Base-by-base conservation (phyloP, 1,140 invertebrate genomes). In the Gryon sp. region DNA sequence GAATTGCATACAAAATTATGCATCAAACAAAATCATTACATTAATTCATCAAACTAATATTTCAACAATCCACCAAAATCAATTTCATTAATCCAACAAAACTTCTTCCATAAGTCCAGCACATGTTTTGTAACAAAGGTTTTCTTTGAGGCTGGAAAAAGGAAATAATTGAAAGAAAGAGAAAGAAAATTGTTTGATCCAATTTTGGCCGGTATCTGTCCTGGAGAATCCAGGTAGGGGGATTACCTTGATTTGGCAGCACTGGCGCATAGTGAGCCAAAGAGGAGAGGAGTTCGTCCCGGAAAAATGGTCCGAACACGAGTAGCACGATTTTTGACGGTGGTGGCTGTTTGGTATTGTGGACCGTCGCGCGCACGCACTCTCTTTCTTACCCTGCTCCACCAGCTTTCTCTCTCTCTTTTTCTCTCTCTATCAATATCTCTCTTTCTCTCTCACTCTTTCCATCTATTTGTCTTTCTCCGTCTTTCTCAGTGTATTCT, bases 241-340 rank as follows among this genome's bases (percentile, higher is more conserved):
- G 45, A 66, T 59, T 55, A n/a, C 45, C 36, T 34, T 15, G 22
- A 46, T n/a, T 28, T n/a, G 20, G 30, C 32, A 55, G 16, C 38
- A 22, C 9, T n/a, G 15, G 1, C 9, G 22, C 14, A n/a, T n/a
- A n/a, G n/a, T n/a, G n/a, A n/a, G n/a, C n/a, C n/a, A 20, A 38
- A 16, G 36, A 14, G 55, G 19, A 50, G 22, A 7, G 26, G 16
- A 5, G 24, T 34, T 59, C 50, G 41, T 68, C 52, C 70, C 62
- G 70, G 69, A 83, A 84, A 83, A 78, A 63, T 70, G 57, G 41
- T 46, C 74, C 73, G 73, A 69, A 69, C 65, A 78, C 82, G 80
- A 65, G 46, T 65, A 82, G 77, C 76, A 81, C 80, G 74, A 86
- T 83, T 86, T 83, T 82, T 80, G 78, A 81, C 75, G 68, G 78